Evolutionary conservation across 2,888 invertebrate species (phyloP).

Genomic region (Diloba caeruleocephala): DNA sequence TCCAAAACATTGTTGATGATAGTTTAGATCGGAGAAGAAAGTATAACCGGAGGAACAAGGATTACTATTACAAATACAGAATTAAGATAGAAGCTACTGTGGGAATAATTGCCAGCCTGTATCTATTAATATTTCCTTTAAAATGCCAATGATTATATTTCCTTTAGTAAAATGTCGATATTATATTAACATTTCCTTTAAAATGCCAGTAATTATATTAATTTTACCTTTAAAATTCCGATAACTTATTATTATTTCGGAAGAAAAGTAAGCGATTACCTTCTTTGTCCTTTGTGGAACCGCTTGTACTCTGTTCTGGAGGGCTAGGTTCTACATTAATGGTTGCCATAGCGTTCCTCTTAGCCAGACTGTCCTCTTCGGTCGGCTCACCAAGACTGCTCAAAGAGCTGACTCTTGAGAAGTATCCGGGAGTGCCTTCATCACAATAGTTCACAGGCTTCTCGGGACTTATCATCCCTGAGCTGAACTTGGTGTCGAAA

Average conservation of each 20-base stretch:
- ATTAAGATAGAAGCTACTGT: conserved; percentile 16
- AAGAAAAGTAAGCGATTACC: conserved; percentile 61
- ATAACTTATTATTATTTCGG: background rate
- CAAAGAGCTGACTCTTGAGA: conserved; percentile 91
- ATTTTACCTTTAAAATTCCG: too few relatives aligned
- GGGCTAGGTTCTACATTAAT: conserved; percentile 77
- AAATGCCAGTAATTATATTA: too few relatives aligned
- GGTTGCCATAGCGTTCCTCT: conserved; percentile 82
- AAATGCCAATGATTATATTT: too few relatives aligned
- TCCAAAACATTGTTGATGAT: background rate
- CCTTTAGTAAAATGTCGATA: too few relatives aligned
- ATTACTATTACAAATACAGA: conserved; percentile 1
- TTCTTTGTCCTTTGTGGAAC: conserved; percentile 82
- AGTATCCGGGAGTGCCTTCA: conserved; percentile 95
- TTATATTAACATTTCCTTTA: too few relatives aligned
- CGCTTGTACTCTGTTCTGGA: conserved; percentile 70
- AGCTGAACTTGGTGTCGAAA: conserved; percentile 89
- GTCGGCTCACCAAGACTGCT: conserved; percentile 89
- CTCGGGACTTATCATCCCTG: conserved; percentile 93
- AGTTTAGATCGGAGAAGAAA: conserved; percentile 34
- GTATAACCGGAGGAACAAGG: conserved; percentile 38
- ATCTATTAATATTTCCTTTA: conserved; percentile 21
- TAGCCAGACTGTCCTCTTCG: conserved; percentile 80
- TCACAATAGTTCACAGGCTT: conserved; percentile 95
- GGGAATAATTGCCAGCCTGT: background rate